Percentiles rank a stretch among this genome's conserved stretches.
Conservation (phyloP, 2,888 invertebrate species). For the Melitaea athalia region DNA sequence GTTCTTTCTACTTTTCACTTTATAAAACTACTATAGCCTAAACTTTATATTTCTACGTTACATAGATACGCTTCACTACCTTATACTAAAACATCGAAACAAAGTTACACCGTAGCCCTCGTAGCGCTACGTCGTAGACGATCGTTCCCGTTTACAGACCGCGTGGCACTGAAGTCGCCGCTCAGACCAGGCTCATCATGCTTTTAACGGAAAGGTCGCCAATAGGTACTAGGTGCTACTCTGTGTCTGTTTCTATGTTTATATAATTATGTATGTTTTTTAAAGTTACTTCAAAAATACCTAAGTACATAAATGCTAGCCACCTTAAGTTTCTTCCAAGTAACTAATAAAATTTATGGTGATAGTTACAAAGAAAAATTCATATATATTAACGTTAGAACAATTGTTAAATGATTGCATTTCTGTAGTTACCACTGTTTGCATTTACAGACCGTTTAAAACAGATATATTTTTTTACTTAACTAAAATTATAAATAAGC, state of each 20-base stretch:
- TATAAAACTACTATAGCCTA: not conserved
- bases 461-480: too few relatives aligned
- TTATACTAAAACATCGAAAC: slow-evolving; percentile 26
- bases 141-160: slow-evolving; percentile 62
- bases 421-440: too few relatives aligned
- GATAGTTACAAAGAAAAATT: too few relatives aligned
- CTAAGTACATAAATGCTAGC: too few relatives aligned
- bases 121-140: slow-evolving; percentile 65
- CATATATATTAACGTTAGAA: too few relatives aligned
- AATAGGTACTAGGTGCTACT: slow-evolving; percentile 9
- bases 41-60: not conserved
- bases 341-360: too few relatives aligned
- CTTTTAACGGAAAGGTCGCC: slow-evolving; percentile 27
- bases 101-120: slow-evolving; percentile 43
- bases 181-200: slow-evolving; percentile 25
- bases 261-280: not conserved
- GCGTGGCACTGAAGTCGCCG: slow-evolving; percentile 59
- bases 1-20: not conserved
- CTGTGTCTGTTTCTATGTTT: slow-evolving; percentile 13
- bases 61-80: slow-evolving; percentile 11
- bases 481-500: too few relatives aligned
- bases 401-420: too few relatives aligned
- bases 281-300: too few relatives aligned
- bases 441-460: too few relatives aligned
- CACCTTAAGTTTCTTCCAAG: too few relatives aligned